phyloP scores from a whole-genome alignment of 2,797 vertebrate genomes.

The Schizopygopsis malacanthus region DNA sequence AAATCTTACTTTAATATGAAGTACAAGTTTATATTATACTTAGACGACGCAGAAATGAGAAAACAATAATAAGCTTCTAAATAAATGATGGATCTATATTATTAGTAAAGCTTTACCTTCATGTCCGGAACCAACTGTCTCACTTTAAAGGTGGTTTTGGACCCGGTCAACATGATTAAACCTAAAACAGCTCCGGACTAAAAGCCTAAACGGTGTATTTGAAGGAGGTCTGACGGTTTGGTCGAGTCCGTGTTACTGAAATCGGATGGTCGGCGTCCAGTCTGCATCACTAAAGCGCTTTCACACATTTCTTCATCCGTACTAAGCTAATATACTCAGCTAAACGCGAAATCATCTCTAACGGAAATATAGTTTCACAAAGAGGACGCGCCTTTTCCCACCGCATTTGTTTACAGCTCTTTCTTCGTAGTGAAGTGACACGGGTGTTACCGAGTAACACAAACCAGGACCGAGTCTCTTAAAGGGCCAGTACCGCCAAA shows the following conservation, averaged over 20 bases:
- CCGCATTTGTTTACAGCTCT: conserved; percentile 67
- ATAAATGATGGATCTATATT: not conserved
- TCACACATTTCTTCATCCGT: not conserved
- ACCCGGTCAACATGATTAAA: conserved; percentile 81
- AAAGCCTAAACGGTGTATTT: not conserved
- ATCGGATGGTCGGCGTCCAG: not conserved
- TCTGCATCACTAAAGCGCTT: conserved; percentile 13
- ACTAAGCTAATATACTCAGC: not conserved
- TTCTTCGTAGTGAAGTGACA: conserved; percentile 74
- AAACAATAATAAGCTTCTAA: not conserved
- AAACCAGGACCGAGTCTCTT: conserved; percentile 68
- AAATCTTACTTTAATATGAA: not conserved
- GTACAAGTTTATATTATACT: not conserved
- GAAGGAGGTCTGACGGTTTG: conserved; percentile 13
- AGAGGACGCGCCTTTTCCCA: not conserved
- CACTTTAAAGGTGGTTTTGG: conserved; percentile 88
- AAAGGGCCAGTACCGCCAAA: conserved; percentile 73
- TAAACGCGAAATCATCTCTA: not conserved
- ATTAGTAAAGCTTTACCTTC: conserved; percentile 75
- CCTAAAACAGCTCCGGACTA: not conserved
- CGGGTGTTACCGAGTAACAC: conserved; percentile 47
- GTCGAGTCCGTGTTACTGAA: conserved; percentile 32
- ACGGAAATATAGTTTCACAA: not conserved
- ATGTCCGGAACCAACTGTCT: conserved; percentile 83
- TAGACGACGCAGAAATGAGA: not conserved